Conservation (phyloP, 2,888 invertebrate genomes). For the Malthinus seriepunctatus region DNA sequence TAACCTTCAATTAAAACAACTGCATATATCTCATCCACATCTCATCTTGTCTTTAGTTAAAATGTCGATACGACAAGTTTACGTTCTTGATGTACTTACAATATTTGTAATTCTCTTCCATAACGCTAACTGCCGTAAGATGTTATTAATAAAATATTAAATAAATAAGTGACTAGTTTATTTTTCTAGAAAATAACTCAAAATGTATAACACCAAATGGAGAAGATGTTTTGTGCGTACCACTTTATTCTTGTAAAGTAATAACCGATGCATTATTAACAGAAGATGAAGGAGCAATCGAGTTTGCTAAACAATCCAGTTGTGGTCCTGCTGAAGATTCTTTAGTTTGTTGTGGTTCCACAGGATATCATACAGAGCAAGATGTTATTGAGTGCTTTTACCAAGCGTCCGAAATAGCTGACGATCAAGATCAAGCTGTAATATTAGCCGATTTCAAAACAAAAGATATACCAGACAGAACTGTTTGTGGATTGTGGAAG, state of each 20-base stretch:
- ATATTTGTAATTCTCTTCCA: too few species aligned
- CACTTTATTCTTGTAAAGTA: not conserved
- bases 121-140: too few species aligned
- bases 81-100: too few species aligned
- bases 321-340: not conserved
- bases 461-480: slow-evolving; percentile 4
- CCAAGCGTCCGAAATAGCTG: too few species aligned
- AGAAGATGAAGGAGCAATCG: not conserved
- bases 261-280: not conserved
- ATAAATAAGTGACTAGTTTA: too few species aligned
- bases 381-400: not conserved
- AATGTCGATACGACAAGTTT: too few species aligned
- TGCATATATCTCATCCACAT: too few species aligned
- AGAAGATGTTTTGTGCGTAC: not conserved
- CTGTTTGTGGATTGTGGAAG: slow-evolving; percentile 10
- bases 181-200: not conserved
- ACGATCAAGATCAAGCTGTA: not conserved
- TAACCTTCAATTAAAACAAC: too few species aligned
- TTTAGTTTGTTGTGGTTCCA: slow-evolving; percentile 45
- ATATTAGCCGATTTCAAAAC: not conserved
- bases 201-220: slow-evolving; percentile 5
- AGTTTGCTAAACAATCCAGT: not conserved
- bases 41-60: too few species aligned
- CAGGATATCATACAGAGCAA: not conserved
- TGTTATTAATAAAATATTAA: too few species aligned